These are phyloP conservation scores for Caenorhabditis sp. DNA, from an alignment of 2,888 invertebrate genomes.

Conservation along the genomic window DNA sequence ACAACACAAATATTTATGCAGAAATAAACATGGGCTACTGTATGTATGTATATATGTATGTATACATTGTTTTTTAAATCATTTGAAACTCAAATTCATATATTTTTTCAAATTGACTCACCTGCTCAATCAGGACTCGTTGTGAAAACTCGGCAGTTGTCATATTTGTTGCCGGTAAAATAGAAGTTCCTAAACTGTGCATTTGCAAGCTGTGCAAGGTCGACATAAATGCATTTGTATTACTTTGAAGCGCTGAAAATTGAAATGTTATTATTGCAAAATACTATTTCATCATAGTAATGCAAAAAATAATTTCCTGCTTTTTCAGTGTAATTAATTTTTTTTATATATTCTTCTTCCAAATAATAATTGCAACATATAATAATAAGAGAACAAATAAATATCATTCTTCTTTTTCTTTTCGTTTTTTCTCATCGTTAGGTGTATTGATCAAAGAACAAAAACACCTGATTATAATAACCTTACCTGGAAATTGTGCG, in stretches of 20 bases:
- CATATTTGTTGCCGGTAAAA: slow-evolving; percentile 13
- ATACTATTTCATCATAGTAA: too few species aligned
- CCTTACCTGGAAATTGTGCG: slow-evolving; percentile 34
- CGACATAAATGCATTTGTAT: slow-evolving; percentile 34
- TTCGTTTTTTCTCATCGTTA: neutral
- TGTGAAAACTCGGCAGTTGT: slow-evolving; percentile 27
- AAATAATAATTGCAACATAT: neutral
- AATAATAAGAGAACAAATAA: neutral
- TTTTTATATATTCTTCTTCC: neutral
- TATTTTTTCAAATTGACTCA: slow-evolving; percentile 4
- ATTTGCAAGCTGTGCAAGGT: slow-evolving; percentile 38
- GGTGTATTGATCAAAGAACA: neutral
- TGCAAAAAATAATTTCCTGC: neutral
- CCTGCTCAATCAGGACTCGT: slow-evolving; percentile 31
- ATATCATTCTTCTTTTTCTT: neutral
- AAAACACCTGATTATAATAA: slow-evolving; percentile 3
- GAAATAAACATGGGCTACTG: too few species aligned
- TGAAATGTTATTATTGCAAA: too few species aligned
- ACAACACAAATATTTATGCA: too few species aligned
- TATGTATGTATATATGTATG: too few species aligned
- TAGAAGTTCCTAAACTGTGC: slow-evolving; percentile 23
- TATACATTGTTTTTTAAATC: too few species aligned
- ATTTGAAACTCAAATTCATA: too few species aligned
- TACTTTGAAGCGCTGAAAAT: slow-evolving; percentile 26
- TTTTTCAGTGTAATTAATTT: neutral